Evolutionary conservation across 2,797 vertebrate species (phyloP).

Genomic region (Phataginus tricuspis): DNA sequence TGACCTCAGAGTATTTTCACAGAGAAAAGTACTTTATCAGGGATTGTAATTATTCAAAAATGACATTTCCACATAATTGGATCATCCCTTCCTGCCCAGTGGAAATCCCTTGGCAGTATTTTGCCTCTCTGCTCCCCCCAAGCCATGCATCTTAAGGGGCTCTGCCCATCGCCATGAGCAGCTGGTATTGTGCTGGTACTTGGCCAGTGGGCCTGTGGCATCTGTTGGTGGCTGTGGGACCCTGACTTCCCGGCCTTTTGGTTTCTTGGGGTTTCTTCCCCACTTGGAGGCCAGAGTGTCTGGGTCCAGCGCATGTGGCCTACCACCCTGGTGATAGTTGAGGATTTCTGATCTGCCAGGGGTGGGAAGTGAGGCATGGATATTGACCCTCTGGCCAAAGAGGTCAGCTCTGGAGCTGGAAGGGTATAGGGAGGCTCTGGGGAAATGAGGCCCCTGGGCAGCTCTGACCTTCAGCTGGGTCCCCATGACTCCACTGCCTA

Average conservation of each 20-base stretch:
- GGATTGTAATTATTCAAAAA: neutral
- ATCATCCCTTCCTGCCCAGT: neutral
- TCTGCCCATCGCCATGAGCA: rapidly evolving
- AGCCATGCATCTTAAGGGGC: too few species aligned
- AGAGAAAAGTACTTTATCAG: neutral
- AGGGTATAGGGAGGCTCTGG: neutral
- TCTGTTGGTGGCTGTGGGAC: neutral
- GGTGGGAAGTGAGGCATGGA: too few species aligned
- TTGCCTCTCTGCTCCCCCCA: too few species aligned
- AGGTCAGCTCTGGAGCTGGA: neutral
- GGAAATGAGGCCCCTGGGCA: neutral
- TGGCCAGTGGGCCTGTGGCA: too few species aligned
- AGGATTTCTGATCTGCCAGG: neutral
- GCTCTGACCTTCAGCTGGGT: neutral
- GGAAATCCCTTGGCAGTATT: neutral
- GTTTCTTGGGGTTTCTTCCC: neutral
- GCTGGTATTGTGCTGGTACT: neutral
- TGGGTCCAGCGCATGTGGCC: neutral
- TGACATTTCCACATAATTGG: neutral
- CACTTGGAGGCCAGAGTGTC: neutral
- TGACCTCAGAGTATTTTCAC: neutral
- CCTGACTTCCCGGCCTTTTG: neutral
- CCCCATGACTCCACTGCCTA: too few species aligned
- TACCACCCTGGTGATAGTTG: too few species aligned
- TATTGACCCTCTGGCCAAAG: neutral